These are phyloP conservation scores for Phylloscopus trochilus DNA, from an alignment of 2,113 vertebrate genomes.

Conservation along the genomic window DNA sequence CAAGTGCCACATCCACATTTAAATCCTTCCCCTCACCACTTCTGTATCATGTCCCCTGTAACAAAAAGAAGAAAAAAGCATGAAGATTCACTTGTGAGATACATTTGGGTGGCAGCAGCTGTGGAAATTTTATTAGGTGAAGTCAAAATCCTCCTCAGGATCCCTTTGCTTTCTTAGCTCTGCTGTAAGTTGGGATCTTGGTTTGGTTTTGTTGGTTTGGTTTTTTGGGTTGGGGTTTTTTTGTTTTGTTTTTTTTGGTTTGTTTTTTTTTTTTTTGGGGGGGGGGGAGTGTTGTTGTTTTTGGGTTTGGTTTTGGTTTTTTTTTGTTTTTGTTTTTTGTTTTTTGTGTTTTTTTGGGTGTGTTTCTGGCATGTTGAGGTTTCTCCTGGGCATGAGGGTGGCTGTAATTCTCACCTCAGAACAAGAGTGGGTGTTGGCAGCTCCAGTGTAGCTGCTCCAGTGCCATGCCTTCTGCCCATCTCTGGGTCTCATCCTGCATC, in stretches of 20 bases:
- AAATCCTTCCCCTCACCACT: neutral
- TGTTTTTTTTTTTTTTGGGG: too few species aligned
- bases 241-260: too few species aligned
- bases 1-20: neutral
- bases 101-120: neutral
- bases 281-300: too few species aligned
- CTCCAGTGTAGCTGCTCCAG: neutral
- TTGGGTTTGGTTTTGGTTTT: too few species aligned
- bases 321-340: too few species aligned
- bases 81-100: neutral
- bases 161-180: neutral
- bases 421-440: neutral
- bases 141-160: neutral
- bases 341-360: neutral
- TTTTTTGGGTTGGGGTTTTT: too few species aligned
- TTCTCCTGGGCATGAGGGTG: neutral
- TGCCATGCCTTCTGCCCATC: neutral
- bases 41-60: neutral
- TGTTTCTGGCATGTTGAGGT: neutral
- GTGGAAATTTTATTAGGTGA: neutral
- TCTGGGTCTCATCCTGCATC: neutral
- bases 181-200: neutral
- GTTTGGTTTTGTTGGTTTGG: neutral
- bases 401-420: neutral
- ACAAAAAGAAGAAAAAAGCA: neutral